Conservation (phyloP, 2,797 vertebrate species). For the Bryconaethiops microstoma region DNA sequence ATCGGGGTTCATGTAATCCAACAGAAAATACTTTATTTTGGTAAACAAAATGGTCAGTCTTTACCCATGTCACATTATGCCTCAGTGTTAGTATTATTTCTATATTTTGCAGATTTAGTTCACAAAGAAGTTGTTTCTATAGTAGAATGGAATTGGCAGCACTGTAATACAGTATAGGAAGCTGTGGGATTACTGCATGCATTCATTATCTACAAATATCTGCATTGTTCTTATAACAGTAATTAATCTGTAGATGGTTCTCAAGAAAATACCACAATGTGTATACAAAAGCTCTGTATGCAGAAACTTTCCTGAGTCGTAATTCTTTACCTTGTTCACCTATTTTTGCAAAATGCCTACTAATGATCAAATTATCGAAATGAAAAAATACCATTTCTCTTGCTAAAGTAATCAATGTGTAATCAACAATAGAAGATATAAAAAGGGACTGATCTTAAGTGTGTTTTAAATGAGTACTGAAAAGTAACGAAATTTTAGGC, state of each 20-base stretch:
- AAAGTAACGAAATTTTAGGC: too few species aligned
- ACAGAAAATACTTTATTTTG: background rate
- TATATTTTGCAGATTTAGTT: background rate
- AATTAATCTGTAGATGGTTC: background rate
- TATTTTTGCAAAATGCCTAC: background rate
- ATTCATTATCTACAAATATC: conserved; percentile 4
- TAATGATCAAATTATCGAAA: background rate
- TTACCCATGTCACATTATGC: background rate
- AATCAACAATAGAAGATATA: background rate
- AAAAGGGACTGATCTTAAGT: too few species aligned
- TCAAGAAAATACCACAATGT: background rate
- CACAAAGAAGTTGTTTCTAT: background rate
- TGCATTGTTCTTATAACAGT: background rate
- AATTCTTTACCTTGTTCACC: background rate
- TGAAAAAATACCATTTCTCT: background rate
- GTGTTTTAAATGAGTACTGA: too few species aligned
- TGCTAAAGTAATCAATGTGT: background rate
- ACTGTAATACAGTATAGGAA: background rate
- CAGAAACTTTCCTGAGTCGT: background rate
- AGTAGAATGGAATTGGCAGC: background rate
- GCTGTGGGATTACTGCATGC: background rate
- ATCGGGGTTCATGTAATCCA: background rate
- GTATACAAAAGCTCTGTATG: background rate
- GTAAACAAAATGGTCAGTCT: background rate
- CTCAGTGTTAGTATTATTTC: background rate